Percentiles rank a stretch among this genome's conserved stretches.
phyloP scores from a whole-genome alignment of 2,888 invertebrate genomes.

The Blera fallax region DNA sequence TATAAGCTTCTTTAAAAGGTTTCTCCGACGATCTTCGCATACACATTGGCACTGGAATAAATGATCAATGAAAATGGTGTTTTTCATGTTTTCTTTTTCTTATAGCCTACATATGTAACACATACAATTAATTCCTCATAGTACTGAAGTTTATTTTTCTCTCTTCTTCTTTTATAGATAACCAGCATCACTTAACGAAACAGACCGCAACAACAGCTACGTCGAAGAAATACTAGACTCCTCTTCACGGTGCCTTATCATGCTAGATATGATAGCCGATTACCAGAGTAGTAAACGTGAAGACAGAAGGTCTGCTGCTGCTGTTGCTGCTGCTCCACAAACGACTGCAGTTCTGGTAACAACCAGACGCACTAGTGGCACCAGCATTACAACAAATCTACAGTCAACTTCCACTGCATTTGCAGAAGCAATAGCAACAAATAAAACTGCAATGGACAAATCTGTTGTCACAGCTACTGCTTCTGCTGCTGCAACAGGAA shows the following conservation, averaged over 20 bases:
- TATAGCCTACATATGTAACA: background rate
- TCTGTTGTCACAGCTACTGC: slow-evolving; percentile 19
- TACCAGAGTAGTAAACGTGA: slow-evolving; percentile 61
- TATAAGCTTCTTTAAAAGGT: too few species aligned
- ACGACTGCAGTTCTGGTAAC: slow-evolving; percentile 34
- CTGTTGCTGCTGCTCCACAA: slow-evolving; percentile 10
- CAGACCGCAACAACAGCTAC: background rate
- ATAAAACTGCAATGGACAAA: slow-evolving; percentile 47
- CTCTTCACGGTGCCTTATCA: slow-evolving; percentile 51
- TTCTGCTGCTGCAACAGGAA: slow-evolving; percentile 6
- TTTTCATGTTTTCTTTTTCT: too few species aligned
- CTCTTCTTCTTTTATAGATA: slow-evolving; percentile 17
- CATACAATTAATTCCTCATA: background rate
- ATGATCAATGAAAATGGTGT: too few species aligned
- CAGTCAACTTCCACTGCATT: slow-evolving; percentile 14
- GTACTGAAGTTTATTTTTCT: background rate
- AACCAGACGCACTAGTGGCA: slow-evolving; percentile 22
- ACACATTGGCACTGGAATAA: too few species aligned
- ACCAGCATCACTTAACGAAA: slow-evolving; percentile 6
- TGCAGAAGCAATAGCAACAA: slow-evolving; percentile 7
- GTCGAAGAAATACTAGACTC: background rate
- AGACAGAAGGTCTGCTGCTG: slow-evolving; percentile 23
- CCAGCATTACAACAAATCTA: slow-evolving; percentile 19
- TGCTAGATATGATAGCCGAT: slow-evolving; percentile 68
- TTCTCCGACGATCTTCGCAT: too few species aligned